Base-by-base conservation (phyloP, 2,797 vertebrate species). In the Oryzias sinensis region DNA sequence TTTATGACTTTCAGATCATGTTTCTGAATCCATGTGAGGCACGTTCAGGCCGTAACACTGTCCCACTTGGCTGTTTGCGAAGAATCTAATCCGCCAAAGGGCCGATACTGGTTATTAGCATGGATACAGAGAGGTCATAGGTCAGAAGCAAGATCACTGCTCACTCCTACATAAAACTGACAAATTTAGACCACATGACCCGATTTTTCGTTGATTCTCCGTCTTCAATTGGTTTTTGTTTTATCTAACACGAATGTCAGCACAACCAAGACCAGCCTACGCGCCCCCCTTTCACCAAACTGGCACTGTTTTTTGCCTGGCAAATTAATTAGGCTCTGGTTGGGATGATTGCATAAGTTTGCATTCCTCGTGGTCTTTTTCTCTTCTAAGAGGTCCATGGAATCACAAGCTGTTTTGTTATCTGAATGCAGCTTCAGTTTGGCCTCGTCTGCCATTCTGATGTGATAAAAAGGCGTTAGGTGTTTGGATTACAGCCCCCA, bases 391-490 rank as follows among this genome's bases (percentile, higher is more conserved):
- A 84, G 79, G 46, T 57, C 43, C 44, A n/a, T 42, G n/a, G 72
- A 61, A 83, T 90, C 87, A 87, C 87, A 89, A 87, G 87, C 64
- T 82, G 82, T 88, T 86, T 88, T 83, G 83, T 87, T 83, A 75
- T 85, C 76, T 78, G 72, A 77, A 79, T 81, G 63, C 77, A 76
- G 75, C 80, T 87, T 73, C 69, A 80, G 78, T 87, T 65, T 56
- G 56, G 62, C 64, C 79, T 74, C 58, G 80, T 89, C 86, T 86
- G 75, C 79, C 60, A 43, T 62, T 79, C 72, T 88, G 87, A 90
- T 90, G 74, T 70, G 83, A 89, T 89, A 85, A 90, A 81, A 84
- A 22, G 56, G 43, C 76, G 77, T 77, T 85, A 78, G 68, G 82
- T 86, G 81, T 81, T 73, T 87, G 83, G 69, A 74, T 49, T 56